These are phyloP conservation scores for Aspiorhynchus laticeps DNA, from an alignment of 2,113 vertebrate genomes.

Conservation along the genomic window DNA sequence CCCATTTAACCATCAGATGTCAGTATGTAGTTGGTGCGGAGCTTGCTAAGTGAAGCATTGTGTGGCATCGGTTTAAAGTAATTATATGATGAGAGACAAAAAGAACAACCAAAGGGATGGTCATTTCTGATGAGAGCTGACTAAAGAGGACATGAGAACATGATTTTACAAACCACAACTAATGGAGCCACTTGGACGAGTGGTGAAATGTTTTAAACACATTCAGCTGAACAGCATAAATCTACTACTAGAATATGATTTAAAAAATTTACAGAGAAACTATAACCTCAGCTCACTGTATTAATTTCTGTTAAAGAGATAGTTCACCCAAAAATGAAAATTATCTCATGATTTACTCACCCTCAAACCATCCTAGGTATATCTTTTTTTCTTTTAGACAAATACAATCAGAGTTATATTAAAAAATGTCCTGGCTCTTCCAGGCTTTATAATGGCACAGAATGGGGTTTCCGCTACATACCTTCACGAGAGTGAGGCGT, in stretches of 20 bases:
- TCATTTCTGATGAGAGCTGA: neutral
- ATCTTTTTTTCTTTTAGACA: no score
- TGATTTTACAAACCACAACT: slow-evolving; percentile 17
- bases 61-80: slow-evolving; percentile 40
- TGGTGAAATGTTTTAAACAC: neutral
- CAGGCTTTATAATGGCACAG: no score
- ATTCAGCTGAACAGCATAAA: neutral
- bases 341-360: no score
- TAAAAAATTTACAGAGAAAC: neutral
- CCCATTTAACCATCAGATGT: slow-evolving; percentile 71
- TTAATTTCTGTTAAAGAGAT: neutral
- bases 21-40: slow-evolving; percentile 63
- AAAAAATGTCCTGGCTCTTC: no score
- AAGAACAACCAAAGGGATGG: slow-evolving; percentile 12
- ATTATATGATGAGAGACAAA: slow-evolving; percentile 33
- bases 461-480: no score
- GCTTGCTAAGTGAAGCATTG: slow-evolving; percentile 23
- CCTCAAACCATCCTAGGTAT: no score
- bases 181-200: neutral
- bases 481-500: no score
- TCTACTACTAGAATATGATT: neutral
- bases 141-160: neutral
- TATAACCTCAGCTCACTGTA: neutral
- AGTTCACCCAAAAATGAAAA: no score
- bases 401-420: no score